Percentiles rank a stretch among this genome's conserved stretches.
Conservation (phyloP, 2,888 invertebrate genomes). For the Bimastos eiseni region DNA sequence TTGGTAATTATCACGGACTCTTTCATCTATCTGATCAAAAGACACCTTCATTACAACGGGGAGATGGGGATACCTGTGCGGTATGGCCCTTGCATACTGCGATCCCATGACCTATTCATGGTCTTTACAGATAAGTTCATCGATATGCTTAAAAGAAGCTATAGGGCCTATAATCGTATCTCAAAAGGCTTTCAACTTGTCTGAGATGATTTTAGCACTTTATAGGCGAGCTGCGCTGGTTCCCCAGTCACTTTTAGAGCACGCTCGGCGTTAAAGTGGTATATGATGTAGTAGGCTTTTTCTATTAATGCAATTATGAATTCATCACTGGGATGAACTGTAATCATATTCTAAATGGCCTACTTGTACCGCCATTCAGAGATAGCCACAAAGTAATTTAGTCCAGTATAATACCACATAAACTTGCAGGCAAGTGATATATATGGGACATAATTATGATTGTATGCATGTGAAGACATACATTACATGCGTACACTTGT, state of each 20-base stretch:
- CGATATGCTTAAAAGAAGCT: neutral
- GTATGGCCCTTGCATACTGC: neutral
- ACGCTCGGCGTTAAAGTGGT: too few relatives aligned
- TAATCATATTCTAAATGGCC: neutral
- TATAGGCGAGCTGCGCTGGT: too few relatives aligned
- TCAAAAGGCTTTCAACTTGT: neutral
- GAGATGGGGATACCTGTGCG: neutral
- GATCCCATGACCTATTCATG: neutral
- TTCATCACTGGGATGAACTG: neutral
- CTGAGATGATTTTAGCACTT: neutral
- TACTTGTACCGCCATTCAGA: neutral
- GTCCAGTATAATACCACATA: neutral
- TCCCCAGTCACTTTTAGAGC: too few relatives aligned
- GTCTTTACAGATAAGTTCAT: neutral
- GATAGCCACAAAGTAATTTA: neutral
- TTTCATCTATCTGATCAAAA: conserved; percentile 3
- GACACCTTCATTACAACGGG: neutral
- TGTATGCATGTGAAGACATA: neutral
- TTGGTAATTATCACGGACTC: neutral
- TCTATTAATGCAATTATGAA: neutral
- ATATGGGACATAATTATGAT: too few relatives aligned
- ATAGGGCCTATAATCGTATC: neutral
- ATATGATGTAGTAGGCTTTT: neutral
- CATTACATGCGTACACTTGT: neutral
- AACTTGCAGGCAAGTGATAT: too few relatives aligned